Evolutionary conservation across 2,113 vertebrate species (phyloP).

Genomic region (Catharus minimus): DNA sequence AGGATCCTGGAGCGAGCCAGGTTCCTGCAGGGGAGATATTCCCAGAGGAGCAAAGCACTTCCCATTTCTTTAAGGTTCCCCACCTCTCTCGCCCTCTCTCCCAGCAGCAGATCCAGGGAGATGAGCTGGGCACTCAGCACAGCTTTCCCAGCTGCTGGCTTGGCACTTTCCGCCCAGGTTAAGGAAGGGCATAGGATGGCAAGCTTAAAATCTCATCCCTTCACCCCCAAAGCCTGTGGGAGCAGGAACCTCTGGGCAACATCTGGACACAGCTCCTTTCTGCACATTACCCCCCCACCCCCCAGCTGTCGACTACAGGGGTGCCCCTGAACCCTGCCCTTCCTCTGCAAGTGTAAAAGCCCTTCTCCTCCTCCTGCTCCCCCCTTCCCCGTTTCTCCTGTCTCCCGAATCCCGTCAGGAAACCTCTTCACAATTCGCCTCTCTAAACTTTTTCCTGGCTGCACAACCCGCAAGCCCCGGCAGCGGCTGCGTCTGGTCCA

Average conservation of each 20-base stretch:
- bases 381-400: background rate
- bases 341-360: background rate
- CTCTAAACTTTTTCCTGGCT: constrained; percentile 5
- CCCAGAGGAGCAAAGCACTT: background rate
- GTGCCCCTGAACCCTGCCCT: background rate
- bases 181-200: background rate
- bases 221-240: background rate
- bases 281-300: fast-evolving
- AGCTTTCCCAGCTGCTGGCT: background rate
- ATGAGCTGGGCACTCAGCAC: background rate
- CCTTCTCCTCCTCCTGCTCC: no score
- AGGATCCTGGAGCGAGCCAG: background rate
- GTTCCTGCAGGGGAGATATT: background rate
- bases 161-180: background rate
- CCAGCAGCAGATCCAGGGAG: background rate
- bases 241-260: background rate
- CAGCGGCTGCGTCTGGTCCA: background rate
- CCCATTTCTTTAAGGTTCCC: background rate
- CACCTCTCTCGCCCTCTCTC: background rate
- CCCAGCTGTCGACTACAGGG: background rate
- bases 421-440: background rate
- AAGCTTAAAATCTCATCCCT: background rate
- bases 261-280: background rate
- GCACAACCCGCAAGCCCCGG: background rate
- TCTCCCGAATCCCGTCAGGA: background rate